Percentiles rank a stretch among this genome's conserved stretches.
These are phyloP conservation scores for Stenodema calcarata DNA, from an alignment of 2,888 invertebrate genomes.

Conservation along the genomic window DNA sequence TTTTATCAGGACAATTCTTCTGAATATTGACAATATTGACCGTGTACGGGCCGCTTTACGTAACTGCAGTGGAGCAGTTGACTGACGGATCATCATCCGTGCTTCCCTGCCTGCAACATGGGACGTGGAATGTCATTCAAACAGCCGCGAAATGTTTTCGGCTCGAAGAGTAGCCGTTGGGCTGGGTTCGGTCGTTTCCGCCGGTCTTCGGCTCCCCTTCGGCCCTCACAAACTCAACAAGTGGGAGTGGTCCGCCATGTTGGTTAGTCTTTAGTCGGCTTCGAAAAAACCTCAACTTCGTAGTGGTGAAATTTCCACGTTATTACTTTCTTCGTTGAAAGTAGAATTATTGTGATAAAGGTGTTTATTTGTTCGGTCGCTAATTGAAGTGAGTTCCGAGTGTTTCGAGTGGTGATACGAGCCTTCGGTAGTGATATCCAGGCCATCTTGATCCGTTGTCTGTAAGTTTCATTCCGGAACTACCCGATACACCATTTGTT, in stretches of 20 bases:
- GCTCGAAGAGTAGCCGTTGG: not conserved
- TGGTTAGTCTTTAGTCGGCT: conserved; percentile 43
- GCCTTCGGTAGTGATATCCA: not conserved
- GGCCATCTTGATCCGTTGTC: not conserved
- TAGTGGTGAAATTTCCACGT: conserved; percentile 1
- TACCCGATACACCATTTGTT: conserved; percentile 4
- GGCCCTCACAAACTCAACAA: conserved; percentile 52
- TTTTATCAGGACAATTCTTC: no score
- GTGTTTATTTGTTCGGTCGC: not conserved
- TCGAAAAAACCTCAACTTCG: not conserved
- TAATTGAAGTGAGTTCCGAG: not conserved
- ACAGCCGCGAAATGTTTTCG: conserved; percentile 35
- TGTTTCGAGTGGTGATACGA: not conserved
- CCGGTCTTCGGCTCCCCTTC: conserved; percentile 17
- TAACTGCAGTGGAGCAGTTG: not conserved
- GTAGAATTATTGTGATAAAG: not conserved
- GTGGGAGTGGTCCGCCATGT: conserved; percentile 57
- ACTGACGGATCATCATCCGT: not conserved
- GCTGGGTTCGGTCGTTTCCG: conserved; percentile 37
- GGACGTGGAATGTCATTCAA: conserved; percentile 38
- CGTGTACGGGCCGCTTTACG: not conserved
- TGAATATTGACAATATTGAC: no score
- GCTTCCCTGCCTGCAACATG: not conserved
- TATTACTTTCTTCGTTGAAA: not conserved
- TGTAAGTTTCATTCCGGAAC: not conserved